Evolutionary conservation across 92 coral and sea anemone species (phyloP), one percentile per base, ranked within the genome.

Genomic region (Epizoanthus illoricatus): DNA sequence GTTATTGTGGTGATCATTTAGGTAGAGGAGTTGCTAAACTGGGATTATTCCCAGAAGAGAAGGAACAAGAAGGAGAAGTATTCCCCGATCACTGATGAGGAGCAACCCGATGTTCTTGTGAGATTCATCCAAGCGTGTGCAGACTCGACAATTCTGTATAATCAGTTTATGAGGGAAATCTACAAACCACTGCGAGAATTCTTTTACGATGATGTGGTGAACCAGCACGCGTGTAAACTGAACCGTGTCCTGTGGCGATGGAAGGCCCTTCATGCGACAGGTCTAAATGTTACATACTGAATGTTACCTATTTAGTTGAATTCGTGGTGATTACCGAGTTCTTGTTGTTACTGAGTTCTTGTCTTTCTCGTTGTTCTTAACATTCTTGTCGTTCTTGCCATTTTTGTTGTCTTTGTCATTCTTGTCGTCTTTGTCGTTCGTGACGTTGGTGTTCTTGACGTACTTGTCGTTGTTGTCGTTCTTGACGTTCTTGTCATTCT

Each of bases 21-120:
- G 97, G 86, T 93, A 16, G 97, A 93, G 43, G 91, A 93, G 20
- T 91, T 93, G 11, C 75, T 93, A 0, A 61, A 71, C 71, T 93
- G 97, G 97, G 92, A 93, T 52, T 87, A 85, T 69, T 74, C 76
- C 15, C 66, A 80, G 42, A 84, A 89, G 20, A 60, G 84, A 49
- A 90, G 73, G 75, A 33, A 58, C 73, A 85, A 71, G 33, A 24
- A 16, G 43, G 58, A 76, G 64, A 59, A 81, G 62, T 73, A 6
- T 12, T 71, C 71, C 5, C 11, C 19, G 18, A 33, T 19, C 10
- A 66, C 3, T 10, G 68, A 23, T 2, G 74, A 84, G 6, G 80
- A 86, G 59, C 92, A 84, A 58, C 47, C 41, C 33, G 94, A 90
- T 49, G 89, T 88, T 90, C 89, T 93, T 19, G 67, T 93, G 17